Conservation (phyloP, 2,797 vertebrate species). For the Crocodylus rhombifer region DNA sequence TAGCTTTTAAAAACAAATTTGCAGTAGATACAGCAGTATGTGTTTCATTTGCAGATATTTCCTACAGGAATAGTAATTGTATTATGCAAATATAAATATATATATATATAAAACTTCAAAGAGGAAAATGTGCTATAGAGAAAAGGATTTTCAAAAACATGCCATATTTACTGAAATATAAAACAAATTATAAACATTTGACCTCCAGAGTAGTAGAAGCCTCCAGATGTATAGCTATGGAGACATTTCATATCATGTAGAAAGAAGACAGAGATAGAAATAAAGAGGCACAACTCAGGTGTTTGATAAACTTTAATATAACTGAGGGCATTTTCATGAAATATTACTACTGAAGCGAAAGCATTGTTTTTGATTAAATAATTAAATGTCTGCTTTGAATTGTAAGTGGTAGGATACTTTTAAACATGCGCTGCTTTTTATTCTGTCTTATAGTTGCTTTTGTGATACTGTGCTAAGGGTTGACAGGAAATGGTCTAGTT, state of each 20-base stretch:
- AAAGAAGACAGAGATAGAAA: not conserved
- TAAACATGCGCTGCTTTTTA: conserved; percentile 7
- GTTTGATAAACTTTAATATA: not conserved
- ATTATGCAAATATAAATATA: not conserved
- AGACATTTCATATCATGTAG: conserved; percentile 11
- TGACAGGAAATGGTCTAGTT: not conserved
- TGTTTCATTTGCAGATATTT: not conserved
- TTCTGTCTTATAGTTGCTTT: conserved; percentile 23
- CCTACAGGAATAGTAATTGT: not conserved
- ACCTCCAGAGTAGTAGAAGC: not conserved
- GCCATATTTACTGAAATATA: not conserved
- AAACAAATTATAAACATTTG: conserved; percentile 34
- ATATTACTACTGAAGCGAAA: not conserved
- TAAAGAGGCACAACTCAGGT: not conserved
- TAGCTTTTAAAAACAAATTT: not conserved
- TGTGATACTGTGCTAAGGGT: not conserved
- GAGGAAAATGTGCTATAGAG: not conserved
- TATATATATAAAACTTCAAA: not conserved
- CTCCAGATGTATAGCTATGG: conserved; percentile 26
- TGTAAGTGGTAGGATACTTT: not conserved
- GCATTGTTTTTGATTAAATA: not conserved
- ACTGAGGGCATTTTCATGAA: not conserved
- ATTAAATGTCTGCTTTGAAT: not conserved
- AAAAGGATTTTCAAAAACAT: conserved; percentile 30
- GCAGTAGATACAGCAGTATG: not conserved